phyloP scores from a whole-genome alignment of 2,113 vertebrate species.

The Madoqua kirkii region DNA sequence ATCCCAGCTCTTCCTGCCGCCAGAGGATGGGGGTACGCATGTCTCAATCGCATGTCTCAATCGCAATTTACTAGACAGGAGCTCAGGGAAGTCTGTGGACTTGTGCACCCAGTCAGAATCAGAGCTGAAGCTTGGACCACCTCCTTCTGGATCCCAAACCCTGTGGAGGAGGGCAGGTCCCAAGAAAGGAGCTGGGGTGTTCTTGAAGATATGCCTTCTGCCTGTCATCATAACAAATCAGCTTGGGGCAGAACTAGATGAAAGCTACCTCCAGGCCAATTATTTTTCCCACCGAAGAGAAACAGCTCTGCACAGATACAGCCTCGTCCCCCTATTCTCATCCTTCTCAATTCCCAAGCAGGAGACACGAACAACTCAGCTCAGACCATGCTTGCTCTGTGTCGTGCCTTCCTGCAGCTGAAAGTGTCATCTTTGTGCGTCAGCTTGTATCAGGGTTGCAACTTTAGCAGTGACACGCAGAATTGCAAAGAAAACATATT shows the following conservation, averaged over 20 bases:
- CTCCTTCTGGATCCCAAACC: background rate
- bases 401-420: background rate
- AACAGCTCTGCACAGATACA: background rate
- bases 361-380: background rate
- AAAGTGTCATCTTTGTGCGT: background rate
- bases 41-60: background rate
- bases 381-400: background rate
- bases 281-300: background rate
- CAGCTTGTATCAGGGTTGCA: background rate
- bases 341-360: no score
- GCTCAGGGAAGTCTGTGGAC: background rate
- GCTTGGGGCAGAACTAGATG: no score
- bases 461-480: background rate
- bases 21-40: rapidly evolving
- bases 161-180: background rate
- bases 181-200: background rate
- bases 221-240: background rate
- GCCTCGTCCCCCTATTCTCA: background rate
- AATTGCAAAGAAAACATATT: background rate
- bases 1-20: background rate
- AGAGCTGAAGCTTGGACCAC: background rate
- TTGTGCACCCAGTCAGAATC: background rate
- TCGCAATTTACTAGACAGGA: no score
- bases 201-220: background rate
- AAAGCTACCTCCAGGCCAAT: background rate